Evolutionary conservation across 1,140 invertebrate species (phyloP), one percentile per base, ranked within the genome.

Genomic region (Microplitis mediator): DNA sequence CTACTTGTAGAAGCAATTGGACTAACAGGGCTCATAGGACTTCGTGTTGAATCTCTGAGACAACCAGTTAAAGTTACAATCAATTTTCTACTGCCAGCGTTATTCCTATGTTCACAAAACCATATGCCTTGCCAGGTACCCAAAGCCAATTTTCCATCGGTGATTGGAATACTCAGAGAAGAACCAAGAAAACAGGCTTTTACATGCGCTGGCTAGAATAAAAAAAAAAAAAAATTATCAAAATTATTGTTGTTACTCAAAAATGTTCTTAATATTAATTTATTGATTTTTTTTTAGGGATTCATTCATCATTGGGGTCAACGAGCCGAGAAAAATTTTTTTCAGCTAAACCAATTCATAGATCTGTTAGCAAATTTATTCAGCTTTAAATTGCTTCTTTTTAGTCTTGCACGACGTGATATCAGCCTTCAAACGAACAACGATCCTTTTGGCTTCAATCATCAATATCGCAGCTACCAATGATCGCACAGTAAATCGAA

Each of bases 71-170:
- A 87, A 71, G 95, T 97, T 78, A 97, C 93, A 75, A 97, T 93
- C 81, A 97, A 87, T 88, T 97, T 97, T 73, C 96, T 90, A 80
- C 95, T 96, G 74, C 96, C 96, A 78, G 95, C 97, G 82, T 95
- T 93, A 88, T 98, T 96, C 79, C 97, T 91, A 88, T 99, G 97
- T 89, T 99, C 97, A 89, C 97, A 98, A 72, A 99, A 89, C 97
- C 97, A 99, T 74, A 99, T 93, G 68, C 97, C 97, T 89, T 98
- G 97, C 97, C 97, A 98, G 77, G 95, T 97, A 68, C 97, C 97
- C 75, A 98, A 88, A 80, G 96, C 97, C 76, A 98, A 89, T 86
- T 97, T 95, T 66, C 97, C 97, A 82, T 98, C 95, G 72, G 96
- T 97, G 81, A 98, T 97, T 76, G 97, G 97, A 81, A 98, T 95